Evolutionary conservation across 2,113 vertebrate species (phyloP), one percentile per base, ranked within the genome.

Genomic region (Emydocephalus ijimae): DNA sequence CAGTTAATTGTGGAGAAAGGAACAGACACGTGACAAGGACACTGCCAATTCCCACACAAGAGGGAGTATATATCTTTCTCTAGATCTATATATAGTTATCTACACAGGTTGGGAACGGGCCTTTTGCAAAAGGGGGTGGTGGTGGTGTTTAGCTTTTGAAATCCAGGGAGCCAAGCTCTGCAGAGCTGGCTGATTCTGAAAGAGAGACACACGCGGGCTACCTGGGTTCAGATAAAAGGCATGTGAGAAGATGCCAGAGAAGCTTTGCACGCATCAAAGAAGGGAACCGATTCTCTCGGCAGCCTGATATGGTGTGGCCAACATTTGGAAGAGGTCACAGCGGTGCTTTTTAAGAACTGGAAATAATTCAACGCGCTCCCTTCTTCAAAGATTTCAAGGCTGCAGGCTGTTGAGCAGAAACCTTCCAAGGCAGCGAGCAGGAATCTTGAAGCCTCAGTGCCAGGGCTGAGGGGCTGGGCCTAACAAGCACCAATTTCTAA

Each of bases 11-110:
- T 95, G 93, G 26, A 61, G 24, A 29, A 52, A 89, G n/a, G 54
- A 95, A 96, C 89, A 91, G 94, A 97, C 95, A 97, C 96, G 95
- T 3, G 87, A 97, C 96, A 94, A 50, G 85, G 74, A 94, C 94
- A 96, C 45, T 95, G 95, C 96, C 97, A 95, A 96, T 74, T 94
- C 94, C 96, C 95, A 95, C 95, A 54, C 89, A 2, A 95, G 89
- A 20, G 94, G 69, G 93, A 87, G 61, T 91, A 95, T 95, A 61
- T 87, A 61, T 64, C 23, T 64, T 18, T 20, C 21, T 59, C 20
- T 61, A 48, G 45, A 61, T 50, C 23, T 52, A 48, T 50, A 90
- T 50, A 50, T n/a, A 90, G 34, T 43, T 50, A 90, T 69, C 92
- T 96, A 97, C 95, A 96, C 89, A 89, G 94, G 89, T 92, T 1